Evolutionary conservation across 2,113 vertebrate genomes (phyloP), one percentile per base, ranked within the genome.

Genomic region (Erythrolamprus reginae): DNA sequence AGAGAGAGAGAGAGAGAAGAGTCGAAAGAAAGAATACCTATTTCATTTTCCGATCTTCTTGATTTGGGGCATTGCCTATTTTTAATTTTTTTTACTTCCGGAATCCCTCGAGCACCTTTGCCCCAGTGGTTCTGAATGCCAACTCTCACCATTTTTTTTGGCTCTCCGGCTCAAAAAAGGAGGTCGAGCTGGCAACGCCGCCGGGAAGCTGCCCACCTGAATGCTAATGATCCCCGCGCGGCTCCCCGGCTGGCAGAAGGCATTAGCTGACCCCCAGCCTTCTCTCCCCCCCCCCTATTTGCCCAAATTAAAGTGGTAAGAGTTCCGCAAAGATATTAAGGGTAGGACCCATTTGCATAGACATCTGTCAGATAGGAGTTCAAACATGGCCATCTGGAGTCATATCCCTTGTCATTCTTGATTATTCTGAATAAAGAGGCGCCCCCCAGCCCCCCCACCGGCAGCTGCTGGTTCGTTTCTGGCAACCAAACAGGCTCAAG

Each of bases 261-360:
- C 0, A 4, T n/a, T 3, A 56, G 0, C 86, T 91, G n/a, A 87
- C 94, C 1, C 82, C 94, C 91, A 90, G 53, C 21, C 53, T 8
- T 2, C 52, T 21, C 17, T 55, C 53, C 8, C 53, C 21, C 0
- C 51, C 55, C 91, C 90, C 55, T 84, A 82, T 95, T 95, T 85
- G 38, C 92, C 47, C 93, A 96, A 95, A 96, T 95, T 93, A 93
- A 94, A 95, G 95, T 90, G 85, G 33, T 94, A 95, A 96, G 96
- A 97, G 96, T 97, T 96, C 96, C 95, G 94, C n/a, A 95, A 96
- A 97, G 95, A 96, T 96, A 96, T 97, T 94, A 95, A 94, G 95
- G 95, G 91, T 93, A 92, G 94, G 95, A 95, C 94, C 96, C 94
- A 96, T 97, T 97, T 97, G 95, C 95, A 95, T 92, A 96, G 95